These are phyloP conservation scores for Lynx canadensis DNA, from an alignment of 2,113 vertebrate species.

Conservation along the genomic window DNA sequence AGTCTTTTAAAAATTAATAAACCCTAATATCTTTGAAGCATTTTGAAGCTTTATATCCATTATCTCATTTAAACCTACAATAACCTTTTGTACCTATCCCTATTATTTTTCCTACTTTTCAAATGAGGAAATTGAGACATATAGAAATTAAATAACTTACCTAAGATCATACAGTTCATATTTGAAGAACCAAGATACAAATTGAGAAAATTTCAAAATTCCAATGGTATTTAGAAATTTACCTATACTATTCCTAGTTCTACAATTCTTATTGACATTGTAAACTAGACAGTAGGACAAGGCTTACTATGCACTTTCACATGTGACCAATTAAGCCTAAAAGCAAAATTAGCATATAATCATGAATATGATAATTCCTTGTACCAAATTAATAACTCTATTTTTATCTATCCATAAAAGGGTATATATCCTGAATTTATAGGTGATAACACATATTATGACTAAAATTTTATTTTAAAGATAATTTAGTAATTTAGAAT, in stretches of 20 bases:
- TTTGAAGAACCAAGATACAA: not conserved
- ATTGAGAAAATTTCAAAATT: conserved; percentile 9
- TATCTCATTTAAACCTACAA: not conserved
- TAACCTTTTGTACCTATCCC: not conserved
- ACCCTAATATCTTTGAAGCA: not conserved
- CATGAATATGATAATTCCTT: not conserved
- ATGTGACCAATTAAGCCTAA: not conserved
- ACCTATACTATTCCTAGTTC: not conserved
- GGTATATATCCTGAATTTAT: not conserved
- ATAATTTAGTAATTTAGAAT: conserved; percentile 18
- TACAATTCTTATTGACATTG: not conserved
- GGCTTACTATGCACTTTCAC: not conserved
- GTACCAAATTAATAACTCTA: not conserved
- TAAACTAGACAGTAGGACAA: not conserved
- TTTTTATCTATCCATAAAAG: not conserved
- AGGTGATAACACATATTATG: not conserved
- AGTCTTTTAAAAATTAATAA: conserved; percentile 13
- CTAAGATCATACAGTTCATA: not conserved
- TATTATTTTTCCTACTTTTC: not conserved
- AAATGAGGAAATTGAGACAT: not conserved
- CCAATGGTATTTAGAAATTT: not conserved
- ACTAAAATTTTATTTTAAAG: not conserved
- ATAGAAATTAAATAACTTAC: not conserved
- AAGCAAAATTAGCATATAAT: not conserved
- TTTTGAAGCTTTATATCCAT: not conserved